A percentile compares a stretch with the other conserved stretches of the same genome.
These are phyloP conservation scores for Panagrolaimus sp. DNA, from an alignment of 1,140 invertebrate genomes.

Conservation along the genomic window DNA sequence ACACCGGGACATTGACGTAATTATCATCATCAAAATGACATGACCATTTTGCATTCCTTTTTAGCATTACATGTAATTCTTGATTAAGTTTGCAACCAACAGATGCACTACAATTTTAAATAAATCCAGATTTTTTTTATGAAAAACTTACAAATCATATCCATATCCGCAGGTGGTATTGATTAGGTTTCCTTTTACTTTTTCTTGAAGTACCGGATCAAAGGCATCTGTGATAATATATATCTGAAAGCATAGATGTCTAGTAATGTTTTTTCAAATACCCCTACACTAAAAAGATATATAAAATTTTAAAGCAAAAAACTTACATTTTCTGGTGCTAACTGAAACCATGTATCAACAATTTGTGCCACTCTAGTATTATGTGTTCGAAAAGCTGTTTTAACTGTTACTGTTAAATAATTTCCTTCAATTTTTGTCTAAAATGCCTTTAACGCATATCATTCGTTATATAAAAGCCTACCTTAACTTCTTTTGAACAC, in stretches of 20 bases:
- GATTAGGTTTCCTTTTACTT: constrained; percentile 16
- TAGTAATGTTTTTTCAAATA: too few relatives aligned
- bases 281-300: too few relatives aligned
- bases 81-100: neutral
- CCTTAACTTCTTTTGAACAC: too few relatives aligned
- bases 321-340: constrained; percentile 22
- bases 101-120: neutral
- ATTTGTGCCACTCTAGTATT: constrained; percentile 14
- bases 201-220: constrained; percentile 12
- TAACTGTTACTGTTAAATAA: constrained; percentile 9
- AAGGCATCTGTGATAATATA: constrained; percentile 16
- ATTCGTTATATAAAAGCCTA: too few relatives aligned
- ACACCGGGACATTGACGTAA: constrained; percentile 83
- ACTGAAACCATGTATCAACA: constrained; percentile 20
- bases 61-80: neutral
- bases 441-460: too few relatives aligned
- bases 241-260: neutral
- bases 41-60: constrained; percentile 68
- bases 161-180: constrained; percentile 14
- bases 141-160: constrained; percentile 9
- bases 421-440: too few relatives aligned
- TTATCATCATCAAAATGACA: constrained; percentile 99
- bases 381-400: constrained; percentile 17
- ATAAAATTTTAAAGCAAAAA: neutral
- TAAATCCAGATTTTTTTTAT: neutral